phyloP scores from a whole-genome alignment of 2,113 vertebrate genomes.

The Narcine bancroftii region DNA sequence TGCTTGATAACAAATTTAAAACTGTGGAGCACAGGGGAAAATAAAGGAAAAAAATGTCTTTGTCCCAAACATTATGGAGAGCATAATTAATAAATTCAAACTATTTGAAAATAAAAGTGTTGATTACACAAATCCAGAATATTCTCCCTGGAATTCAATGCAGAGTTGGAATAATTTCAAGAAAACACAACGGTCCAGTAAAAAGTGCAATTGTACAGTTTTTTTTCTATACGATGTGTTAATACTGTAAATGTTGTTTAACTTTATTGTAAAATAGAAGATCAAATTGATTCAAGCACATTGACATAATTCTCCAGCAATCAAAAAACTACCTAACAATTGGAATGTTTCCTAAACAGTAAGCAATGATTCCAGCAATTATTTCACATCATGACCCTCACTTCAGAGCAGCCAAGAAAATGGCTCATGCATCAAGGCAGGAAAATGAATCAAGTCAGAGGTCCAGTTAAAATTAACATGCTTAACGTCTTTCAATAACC shows the following conservation, averaged over 20 bases:
- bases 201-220: not conserved
- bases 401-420: not conserved
- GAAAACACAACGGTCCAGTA: not conserved
- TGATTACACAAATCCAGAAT: not conserved
- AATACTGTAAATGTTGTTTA: not conserved
- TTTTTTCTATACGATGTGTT: not conserved
- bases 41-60: too few species aligned
- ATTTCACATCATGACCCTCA: not conserved
- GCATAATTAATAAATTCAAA: not conserved
- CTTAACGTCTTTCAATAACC: not conserved
- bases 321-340: not conserved
- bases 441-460: too few species aligned
- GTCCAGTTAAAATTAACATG: not conserved
- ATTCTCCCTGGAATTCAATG: not conserved
- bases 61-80: too few species aligned
- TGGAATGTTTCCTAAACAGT: not conserved
- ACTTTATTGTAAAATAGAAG: not conserved
- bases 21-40: too few species aligned
- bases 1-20: too few species aligned
- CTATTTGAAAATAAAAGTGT: not conserved
- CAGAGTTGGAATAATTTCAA: slow-evolving; percentile 3
- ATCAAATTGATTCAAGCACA: not conserved
- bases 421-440: not conserved
- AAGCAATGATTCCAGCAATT: not conserved
- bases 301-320: not conserved